Evolutionary conservation across 2,113 vertebrate species (phyloP), one percentile per base, ranked within the genome.

Genomic region (Actinemys pallida): DNA sequence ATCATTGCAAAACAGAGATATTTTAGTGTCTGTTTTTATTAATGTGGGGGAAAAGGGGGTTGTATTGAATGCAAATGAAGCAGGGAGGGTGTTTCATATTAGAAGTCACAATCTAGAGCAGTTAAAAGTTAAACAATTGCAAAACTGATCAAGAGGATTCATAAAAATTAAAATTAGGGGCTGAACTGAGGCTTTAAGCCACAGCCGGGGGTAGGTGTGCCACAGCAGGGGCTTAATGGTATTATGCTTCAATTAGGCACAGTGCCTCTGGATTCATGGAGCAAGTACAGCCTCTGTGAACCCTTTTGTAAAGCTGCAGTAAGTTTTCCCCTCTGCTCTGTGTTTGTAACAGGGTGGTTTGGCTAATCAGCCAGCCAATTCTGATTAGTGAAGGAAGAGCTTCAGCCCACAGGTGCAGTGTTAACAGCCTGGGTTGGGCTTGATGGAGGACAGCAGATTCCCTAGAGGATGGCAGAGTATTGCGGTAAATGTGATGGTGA

Each of bases 11-110:
- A 90, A 89, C 76, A 92, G 83, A 93, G 65, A 95, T 88, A 84
- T 92, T 89, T 93, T 84, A 76, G 87, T 94, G 95, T 96, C 95
- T 96, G 83, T 96, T 90, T 96, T 98, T 96, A 95, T 94, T 94
- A 97, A 96, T 95, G 84, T 94, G 93, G 81, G 81, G 89, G 78
- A 92, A 92, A 95, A 75, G 10, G 91, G 95, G 95, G n/a, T 22
- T 72, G n/a, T 22, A n/a, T 39, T 72, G 65, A 20, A 72, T 72
- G 65, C 35, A 39, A n/a, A 72, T 72, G 65, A 72, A 72, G n/a
- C 65, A 39, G 65, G 92, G 94, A 95, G 93, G 85, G 86, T 76
- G 88, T 95, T 95, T 96, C 82, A 87, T 95, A 96, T 93, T 95
- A 97, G 94, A 94, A 96, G 96, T 94, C 93, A 94, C 91, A 91